Base-by-base conservation (phyloP, 2,888 invertebrate species). In the Azorinus chamasolen region DNA sequence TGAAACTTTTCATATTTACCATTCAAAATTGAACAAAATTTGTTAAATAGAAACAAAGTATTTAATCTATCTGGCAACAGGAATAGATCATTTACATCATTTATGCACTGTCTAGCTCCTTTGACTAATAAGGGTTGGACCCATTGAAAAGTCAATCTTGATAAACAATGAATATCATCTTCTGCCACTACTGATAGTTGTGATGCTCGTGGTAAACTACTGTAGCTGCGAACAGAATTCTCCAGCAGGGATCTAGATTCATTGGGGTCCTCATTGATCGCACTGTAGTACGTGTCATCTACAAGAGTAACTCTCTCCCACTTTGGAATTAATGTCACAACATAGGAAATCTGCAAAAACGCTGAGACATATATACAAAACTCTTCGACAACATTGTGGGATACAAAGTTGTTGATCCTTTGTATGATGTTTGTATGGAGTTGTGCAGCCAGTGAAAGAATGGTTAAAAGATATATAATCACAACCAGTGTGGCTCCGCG, bases 141-240 rank as follows among this genome's bases (percentile, higher is more conserved):
- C 98, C 98, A 98, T 75, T 95, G 94, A 92, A 98, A 97, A 25
- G 96, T 93, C n/a, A 98, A 94, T 89, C 95, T 95, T 0, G 97
- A 97, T 1, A 96, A 88, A 89, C 94, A 95, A 63, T 95, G 95
- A 16, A 94, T 94, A 78, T 96, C 95, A 93, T 97, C 96, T 95
- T 97, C 96, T 18, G 90, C 91, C 16, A 79, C 75, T 8, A 75
- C 58, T 10, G 78, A 66, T 20, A 61, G 64, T 8, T 50, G 59
- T 24, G 48, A 18, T 37, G 46, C 39, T 16, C 20, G 41, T 16
- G 76, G 53, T 45, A 84, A 69, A 53, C 74, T 75, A 18, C 79
- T 80, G 59, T 86, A 86, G 18, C 63, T 61, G 37, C 58, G 75
- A 8, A 68, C 64, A 41, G 61, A 25, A 46, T 63, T 69, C 43